These are phyloP conservation scores for Eucera pruinosa DNA, from an alignment of 2,888 invertebrate species.

Conservation along the genomic window DNA sequence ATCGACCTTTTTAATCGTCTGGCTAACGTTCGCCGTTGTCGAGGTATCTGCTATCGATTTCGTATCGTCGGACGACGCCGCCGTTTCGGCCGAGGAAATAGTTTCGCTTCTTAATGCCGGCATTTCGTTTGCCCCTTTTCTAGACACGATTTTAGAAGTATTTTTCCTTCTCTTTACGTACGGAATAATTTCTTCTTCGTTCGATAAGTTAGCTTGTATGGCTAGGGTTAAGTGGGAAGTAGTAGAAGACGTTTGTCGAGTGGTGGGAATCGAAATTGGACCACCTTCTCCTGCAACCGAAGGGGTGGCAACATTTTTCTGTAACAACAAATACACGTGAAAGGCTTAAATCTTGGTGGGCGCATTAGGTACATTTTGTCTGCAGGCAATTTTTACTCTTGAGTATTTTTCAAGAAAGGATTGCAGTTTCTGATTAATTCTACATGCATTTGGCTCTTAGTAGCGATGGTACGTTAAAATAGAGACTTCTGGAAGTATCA, in stretches of 20 bases:
- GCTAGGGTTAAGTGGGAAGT: background rate
- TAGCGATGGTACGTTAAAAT: too few species aligned
- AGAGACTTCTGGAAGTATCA: too few species aligned
- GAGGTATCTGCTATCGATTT: constrained; percentile 30
- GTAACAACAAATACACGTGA: constrained; percentile 28
- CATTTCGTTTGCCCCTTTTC: constrained; percentile 48
- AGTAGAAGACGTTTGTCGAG: constrained; percentile 6
- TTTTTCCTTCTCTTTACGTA: constrained; percentile 23
- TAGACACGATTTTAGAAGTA: constrained; percentile 53
- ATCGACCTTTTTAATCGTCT: background rate
- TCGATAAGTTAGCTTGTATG: background rate
- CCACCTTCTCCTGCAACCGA: constrained; percentile 64
- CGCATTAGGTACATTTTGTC: too few species aligned
- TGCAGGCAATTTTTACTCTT: too few species aligned
- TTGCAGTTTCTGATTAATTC: too few species aligned
- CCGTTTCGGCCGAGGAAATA: background rate
- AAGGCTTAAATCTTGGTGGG: too few species aligned
- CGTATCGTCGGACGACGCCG: background rate
- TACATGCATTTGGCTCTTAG: too few species aligned
- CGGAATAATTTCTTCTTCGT: constrained; percentile 12
- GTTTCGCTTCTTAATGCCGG: constrained; percentile 12
- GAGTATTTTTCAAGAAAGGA: too few species aligned
- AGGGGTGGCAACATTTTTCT: constrained; percentile 30
- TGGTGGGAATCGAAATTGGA: constrained; percentile 42
- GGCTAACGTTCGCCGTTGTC: constrained; percentile 10